A percentile compares a stretch with the other conserved stretches of the same genome.
These are phyloP conservation scores for Tympanoctomys barrerae DNA, from an alignment of 2,797 vertebrate genomes.

Conservation along the genomic window DNA sequence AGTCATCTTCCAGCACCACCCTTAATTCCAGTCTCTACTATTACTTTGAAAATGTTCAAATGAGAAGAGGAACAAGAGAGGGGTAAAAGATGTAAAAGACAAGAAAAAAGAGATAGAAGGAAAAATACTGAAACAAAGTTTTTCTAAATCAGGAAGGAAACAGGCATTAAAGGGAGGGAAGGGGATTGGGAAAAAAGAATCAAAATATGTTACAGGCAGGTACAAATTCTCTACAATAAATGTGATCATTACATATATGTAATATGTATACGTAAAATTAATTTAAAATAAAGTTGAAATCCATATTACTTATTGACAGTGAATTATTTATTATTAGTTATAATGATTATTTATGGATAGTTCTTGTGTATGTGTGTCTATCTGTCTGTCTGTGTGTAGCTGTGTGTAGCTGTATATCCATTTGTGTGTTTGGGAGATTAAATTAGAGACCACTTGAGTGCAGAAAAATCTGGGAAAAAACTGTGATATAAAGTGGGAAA, in stretches of 20 bases:
- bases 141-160: background rate
- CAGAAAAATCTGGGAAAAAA: conserved; percentile 12
- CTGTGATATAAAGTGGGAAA: background rate
- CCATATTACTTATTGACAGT: conserved; percentile 23
- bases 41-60: conserved; percentile 12
- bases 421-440: background rate
- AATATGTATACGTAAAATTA: background rate
- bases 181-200: background rate
- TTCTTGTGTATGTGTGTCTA: too few species aligned
- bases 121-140: background rate
- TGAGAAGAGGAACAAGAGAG: background rate
- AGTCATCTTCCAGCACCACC: background rate
- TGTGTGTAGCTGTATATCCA: too few species aligned
- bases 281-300: background rate
- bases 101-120: background rate
- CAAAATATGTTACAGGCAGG: background rate
- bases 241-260: background rate
- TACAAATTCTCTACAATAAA: background rate
- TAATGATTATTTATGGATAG: too few species aligned
- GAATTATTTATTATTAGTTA: background rate
- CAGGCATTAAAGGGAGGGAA: background rate
- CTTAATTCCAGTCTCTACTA: background rate
- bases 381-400: background rate
- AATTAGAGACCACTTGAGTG: conserved; percentile 16
- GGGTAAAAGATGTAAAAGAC: background rate